Percentiles rank a stretch among this genome's conserved stretches.
These are phyloP conservation scores for Craterocephalus amniculus DNA, from an alignment of 2,797 vertebrate species.

Conservation along the genomic window DNA sequence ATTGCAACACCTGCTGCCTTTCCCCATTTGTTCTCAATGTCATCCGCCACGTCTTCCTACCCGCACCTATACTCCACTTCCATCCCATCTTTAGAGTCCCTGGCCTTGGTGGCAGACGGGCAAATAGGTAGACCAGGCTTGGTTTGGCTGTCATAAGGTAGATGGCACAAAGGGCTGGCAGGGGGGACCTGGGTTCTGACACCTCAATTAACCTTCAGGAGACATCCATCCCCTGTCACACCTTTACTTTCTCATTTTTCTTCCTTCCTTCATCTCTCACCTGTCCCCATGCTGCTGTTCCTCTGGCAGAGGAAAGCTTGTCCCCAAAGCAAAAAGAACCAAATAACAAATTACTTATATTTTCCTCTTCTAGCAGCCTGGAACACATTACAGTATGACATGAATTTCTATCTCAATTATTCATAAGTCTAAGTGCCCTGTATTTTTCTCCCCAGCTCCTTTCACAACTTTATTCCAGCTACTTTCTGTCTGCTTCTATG, in stretches of 20 bases:
- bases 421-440: slow-evolving; percentile 25
- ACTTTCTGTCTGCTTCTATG: slow-evolving; percentile 6
- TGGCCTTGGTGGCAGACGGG: slow-evolving; percentile 43
- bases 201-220: slow-evolving; percentile 81
- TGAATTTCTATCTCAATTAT: slow-evolving; percentile 51
- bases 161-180: slow-evolving; percentile 50
- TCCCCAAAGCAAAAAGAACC: slow-evolving; percentile 53
- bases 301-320: slow-evolving; percentile 20
- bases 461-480: slow-evolving; percentile 6
- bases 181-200: slow-evolving; percentile 58
- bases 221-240: slow-evolving; percentile 47
- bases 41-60: slow-evolving; percentile 12
- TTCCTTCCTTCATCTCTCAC: slow-evolving; percentile 35
- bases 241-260: slow-evolving; percentile 17
- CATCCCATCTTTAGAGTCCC: slow-evolving; percentile 46
- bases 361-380: slow-evolving; percentile 34
- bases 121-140: slow-evolving; percentile 39
- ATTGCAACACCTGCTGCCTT: not conserved
- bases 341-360: slow-evolving; percentile 57
- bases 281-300: slow-evolving; percentile 40
- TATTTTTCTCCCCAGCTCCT: slow-evolving; percentile 10
- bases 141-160: slow-evolving; percentile 65
- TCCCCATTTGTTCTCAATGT: slow-evolving; percentile 23
- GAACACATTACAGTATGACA: slow-evolving; percentile 45
- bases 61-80: slow-evolving; percentile 5